phyloP scores from a whole-genome alignment of 2,113 vertebrate species.

The Microtus ochrogaster region DNA sequence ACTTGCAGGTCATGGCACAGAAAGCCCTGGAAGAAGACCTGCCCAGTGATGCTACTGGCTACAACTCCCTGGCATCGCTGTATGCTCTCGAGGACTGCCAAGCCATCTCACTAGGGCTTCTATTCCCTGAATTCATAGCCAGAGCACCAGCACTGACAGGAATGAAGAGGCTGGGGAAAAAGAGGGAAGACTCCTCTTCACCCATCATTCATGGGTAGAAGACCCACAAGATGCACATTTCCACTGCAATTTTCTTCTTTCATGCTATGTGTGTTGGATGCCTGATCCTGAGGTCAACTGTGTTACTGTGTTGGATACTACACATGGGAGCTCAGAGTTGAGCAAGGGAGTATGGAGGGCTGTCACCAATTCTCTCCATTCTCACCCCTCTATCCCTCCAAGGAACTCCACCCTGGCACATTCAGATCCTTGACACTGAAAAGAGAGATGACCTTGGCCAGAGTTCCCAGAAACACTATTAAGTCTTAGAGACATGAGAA shows the following conservation, averaged over 20 bases:
- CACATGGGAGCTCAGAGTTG: no score
- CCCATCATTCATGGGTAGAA: neutral
- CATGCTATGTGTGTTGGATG: neutral
- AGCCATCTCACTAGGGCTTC: slow-evolving; percentile 33
- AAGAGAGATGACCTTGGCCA: neutral
- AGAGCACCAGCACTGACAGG: slow-evolving; percentile 24
- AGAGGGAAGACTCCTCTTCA: slow-evolving; percentile 56
- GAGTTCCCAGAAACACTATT: neutral
- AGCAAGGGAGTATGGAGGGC: neutral
- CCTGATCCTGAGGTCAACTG: slow-evolving; percentile 23
- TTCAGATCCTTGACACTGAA: no score
- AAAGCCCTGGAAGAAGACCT: slow-evolving; percentile 39
- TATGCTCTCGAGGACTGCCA: slow-evolving; percentile 15
- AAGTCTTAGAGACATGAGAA: slow-evolving; percentile 2
- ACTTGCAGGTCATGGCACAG: slow-evolving; percentile 66
- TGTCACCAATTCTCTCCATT: neutral
- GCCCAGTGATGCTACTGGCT: neutral
- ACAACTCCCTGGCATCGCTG: neutral
- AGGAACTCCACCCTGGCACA: neutral
- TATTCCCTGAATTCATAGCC: slow-evolving; percentile 56
- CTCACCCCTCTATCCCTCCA: neutral
- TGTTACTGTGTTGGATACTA: neutral
- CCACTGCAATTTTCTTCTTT: neutral
- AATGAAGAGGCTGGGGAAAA: neutral
- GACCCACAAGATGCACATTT: neutral